Evolutionary conservation across 1,140 invertebrate species (phyloP).

Genomic region (Drosophila varians): DNA sequence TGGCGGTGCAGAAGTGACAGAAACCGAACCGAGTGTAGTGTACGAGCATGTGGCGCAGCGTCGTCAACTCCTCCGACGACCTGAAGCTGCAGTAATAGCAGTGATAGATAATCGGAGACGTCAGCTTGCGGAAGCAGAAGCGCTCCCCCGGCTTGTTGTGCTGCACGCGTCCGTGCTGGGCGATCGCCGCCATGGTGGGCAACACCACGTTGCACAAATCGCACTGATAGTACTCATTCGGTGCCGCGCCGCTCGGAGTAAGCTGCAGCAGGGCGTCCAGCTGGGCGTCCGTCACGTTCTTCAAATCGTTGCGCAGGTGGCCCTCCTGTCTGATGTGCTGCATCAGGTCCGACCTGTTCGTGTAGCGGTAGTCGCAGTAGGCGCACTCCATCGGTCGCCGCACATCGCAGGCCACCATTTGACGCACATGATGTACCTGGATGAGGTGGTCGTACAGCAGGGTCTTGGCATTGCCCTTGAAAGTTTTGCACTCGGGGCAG

Average conservation of each 20-base stretch:
- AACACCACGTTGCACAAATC: constrained; percentile 45
- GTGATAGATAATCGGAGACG: constrained; percentile 31
- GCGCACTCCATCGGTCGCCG: constrained; percentile 40
- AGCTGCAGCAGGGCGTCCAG: constrained; percentile 18
- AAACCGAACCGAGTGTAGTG: constrained; percentile 44
- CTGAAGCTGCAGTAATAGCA: constrained; percentile 57
- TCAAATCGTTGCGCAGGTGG: constrained; percentile 55
- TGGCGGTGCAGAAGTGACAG: constrained; percentile 25
- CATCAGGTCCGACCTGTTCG: constrained; percentile 1
- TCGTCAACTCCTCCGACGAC: constrained; percentile 24
- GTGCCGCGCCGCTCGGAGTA: background rate
- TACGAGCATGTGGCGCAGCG: constrained; percentile 53
- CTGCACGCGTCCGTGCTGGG: constrained; percentile 33
- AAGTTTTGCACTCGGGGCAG: constrained; percentile 43
- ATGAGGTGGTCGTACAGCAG: constrained; percentile 40
- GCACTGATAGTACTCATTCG: constrained; percentile 56
- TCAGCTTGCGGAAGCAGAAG: constrained; percentile 46
- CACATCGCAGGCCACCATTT: constrained; percentile 47
- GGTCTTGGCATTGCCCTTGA: constrained; percentile 33
- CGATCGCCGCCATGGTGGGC: constrained; percentile 45
- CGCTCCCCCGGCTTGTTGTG: constrained; percentile 23
- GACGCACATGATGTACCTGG: constrained; percentile 5
- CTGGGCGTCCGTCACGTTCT: constrained; percentile 37
- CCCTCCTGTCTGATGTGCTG: constrained; percentile 16
- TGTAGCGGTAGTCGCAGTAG: constrained; percentile 44